Base-by-base conservation (phyloP, 2,113 vertebrate species). In the Mormyrus iriodes region DNA sequence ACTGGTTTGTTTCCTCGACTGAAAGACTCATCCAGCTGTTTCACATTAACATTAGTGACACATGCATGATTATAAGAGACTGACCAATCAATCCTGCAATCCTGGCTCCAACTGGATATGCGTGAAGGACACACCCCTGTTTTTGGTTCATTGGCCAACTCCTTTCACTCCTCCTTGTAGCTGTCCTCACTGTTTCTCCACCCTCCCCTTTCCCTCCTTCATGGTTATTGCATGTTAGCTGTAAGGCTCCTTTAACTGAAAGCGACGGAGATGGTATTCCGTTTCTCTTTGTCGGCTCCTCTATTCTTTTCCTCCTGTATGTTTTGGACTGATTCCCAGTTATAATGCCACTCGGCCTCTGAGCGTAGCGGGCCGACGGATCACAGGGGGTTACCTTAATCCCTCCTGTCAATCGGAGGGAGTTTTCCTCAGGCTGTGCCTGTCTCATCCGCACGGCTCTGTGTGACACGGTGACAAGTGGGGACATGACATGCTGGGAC, bases 331-430 rank as follows among this genome's bases (percentile, higher is more conserved):
- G 48, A 35, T 79, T 52, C 49, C 31, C 27, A 13, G 10, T 15
- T 52, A 4, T 42, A 44, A 24, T 21, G 51, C 31, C 73, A 27
- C 69, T 48, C 12, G 48, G 49, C 31, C 21, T 39, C 27, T 24
- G 86, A 88, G 17, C 19, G 61, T 1, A 19, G 48, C 19, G 1
- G 44, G 24, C 44, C 42, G 9, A 3, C 4, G 61, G 61, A 79
- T 79, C 27, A 39, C 48, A 5, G 87, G 61, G 65, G 65, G 61
- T 46, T n/a, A 61, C 87, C 61, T 44, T 88, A 65, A 88, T 88
- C 87, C 65, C 17, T 51, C 21, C 9, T 88, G 87, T 88, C 87
- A 88, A 35, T 76, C 44, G 31, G 48, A 79, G 42, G 5, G 44
- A 3, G 8, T 21, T 76, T 51, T 52, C 65, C 69, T 88, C 61